Percentiles rank a stretch among this genome's conserved stretches.
These are phyloP conservation scores for Perca schrenkii DNA, from an alignment of 2,113 vertebrate genomes.

Conservation along the genomic window DNA sequence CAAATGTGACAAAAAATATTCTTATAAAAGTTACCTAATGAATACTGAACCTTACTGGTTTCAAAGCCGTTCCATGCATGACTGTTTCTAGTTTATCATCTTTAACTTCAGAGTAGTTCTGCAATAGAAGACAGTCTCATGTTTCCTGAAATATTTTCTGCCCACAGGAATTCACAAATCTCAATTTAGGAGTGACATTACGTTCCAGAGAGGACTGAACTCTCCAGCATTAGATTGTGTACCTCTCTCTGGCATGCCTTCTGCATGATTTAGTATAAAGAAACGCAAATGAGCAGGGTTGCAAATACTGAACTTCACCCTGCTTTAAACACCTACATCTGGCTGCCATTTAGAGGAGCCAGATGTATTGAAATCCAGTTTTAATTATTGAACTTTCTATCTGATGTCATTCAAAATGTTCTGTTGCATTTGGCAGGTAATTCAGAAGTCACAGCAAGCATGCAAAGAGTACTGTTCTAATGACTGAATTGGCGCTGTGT, in stretches of 20 bases:
- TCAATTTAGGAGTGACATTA: neutral
- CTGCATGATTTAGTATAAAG: neutral
- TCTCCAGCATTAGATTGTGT: neutral
- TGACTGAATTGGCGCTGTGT: neutral
- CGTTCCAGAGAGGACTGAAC: neutral
- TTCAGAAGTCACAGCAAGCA: neutral
- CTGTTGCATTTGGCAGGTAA: neutral
- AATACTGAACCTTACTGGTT: neutral
- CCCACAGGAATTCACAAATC: conserved; percentile 17
- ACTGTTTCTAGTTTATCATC: neutral
- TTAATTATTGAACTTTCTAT: neutral
- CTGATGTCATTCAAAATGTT: neutral
- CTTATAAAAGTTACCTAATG: too few species aligned
- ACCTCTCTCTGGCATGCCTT: neutral
- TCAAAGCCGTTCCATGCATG: neutral
- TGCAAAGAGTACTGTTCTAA: neutral
- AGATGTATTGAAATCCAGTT: neutral
- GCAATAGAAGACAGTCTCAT: neutral
- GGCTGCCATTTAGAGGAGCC: neutral
- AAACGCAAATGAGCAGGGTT: neutral
- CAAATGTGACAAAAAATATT: too few species aligned
- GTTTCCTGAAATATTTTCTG: neutral
- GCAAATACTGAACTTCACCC: neutral
- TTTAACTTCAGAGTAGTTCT: neutral
- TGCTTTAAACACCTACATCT: neutral